Conservation (phyloP, 2,888 invertebrate genomes). For the Torymus auratus region DNA sequence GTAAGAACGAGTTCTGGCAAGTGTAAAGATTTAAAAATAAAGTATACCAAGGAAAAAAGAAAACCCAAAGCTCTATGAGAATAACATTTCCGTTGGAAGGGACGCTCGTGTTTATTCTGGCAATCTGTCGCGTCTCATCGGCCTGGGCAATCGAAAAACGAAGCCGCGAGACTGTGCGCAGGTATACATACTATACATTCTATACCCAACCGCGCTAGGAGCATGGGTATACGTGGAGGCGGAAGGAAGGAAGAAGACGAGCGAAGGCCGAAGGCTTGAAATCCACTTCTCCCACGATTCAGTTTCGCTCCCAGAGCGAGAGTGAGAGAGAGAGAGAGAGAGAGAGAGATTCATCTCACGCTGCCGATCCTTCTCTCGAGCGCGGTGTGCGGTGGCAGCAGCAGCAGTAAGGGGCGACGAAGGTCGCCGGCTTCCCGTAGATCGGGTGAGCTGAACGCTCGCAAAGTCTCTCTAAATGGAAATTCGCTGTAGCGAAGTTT, state of each 20-base stretch:
- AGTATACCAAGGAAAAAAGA: neutral
- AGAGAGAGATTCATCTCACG: slow-evolving; percentile 28
- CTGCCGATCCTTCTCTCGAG: neutral
- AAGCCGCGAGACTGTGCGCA: neutral
- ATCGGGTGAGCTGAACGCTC: slow-evolving; percentile 49
- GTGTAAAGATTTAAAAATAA: neutral
- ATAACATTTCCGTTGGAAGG: slow-evolving; percentile 4
- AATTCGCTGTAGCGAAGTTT: slow-evolving; percentile 69
- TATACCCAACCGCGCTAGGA: too few species aligned
- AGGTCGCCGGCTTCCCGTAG: neutral
- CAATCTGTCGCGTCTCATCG: slow-evolving; percentile 37
- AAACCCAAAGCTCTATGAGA: neutral
- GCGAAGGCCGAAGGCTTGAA: neutral
- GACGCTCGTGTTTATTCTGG: slow-evolving; percentile 3
- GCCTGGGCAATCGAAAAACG: slow-evolving; percentile 16
- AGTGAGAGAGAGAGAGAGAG: too few species aligned
- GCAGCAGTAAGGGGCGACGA: neutral
- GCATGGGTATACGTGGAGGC: neutral
- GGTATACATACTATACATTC: too few species aligned
- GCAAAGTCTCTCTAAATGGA: slow-evolving; percentile 70
- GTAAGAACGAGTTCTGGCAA: neutral
- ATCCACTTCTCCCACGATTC: slow-evolving; percentile 27
- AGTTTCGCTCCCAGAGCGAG: slow-evolving; percentile 10
- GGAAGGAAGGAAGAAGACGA: neutral
- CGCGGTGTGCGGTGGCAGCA: neutral